Conservation (phyloP, 2,113 vertebrate species). For the Hylia prasina region DNA sequence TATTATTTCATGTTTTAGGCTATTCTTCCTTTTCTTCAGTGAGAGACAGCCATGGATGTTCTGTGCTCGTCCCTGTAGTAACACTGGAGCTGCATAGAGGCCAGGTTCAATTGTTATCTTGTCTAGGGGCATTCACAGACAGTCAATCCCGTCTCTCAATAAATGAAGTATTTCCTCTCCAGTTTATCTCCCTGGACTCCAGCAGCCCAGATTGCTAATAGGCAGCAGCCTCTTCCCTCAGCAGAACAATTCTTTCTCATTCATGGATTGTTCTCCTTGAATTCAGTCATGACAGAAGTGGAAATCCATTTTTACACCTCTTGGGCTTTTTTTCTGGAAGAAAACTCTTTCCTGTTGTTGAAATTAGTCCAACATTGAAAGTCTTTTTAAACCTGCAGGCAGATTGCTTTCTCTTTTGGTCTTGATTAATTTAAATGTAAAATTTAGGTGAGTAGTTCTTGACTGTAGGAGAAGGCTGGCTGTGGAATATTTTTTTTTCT, state of each 20-base stretch:
- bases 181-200: constrained; percentile 5
- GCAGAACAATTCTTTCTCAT: neutral
- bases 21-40: neutral
- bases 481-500: neutral
- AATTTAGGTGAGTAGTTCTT: neutral
- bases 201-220: neutral
- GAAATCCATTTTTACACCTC: neutral
- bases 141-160: neutral
- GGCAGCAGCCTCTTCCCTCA: neutral
- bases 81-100: neutral
- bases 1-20: neutral
- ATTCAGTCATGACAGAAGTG: neutral
- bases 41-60: neutral
- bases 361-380: neutral
- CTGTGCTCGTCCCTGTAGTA: neutral
- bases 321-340: neutral
- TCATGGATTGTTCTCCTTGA: neutral
- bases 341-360: neutral
- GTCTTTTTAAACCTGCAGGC: neutral
- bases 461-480: neutral
- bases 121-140: neutral
- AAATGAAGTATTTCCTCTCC: constrained; percentile 21
- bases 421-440: neutral
- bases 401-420: neutral
- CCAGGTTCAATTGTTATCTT: neutral